Evolutionary conservation across 2,888 invertebrate genomes (phyloP), one percentile per base, ranked within the genome.

Genomic region (Bimastos eiseni): DNA sequence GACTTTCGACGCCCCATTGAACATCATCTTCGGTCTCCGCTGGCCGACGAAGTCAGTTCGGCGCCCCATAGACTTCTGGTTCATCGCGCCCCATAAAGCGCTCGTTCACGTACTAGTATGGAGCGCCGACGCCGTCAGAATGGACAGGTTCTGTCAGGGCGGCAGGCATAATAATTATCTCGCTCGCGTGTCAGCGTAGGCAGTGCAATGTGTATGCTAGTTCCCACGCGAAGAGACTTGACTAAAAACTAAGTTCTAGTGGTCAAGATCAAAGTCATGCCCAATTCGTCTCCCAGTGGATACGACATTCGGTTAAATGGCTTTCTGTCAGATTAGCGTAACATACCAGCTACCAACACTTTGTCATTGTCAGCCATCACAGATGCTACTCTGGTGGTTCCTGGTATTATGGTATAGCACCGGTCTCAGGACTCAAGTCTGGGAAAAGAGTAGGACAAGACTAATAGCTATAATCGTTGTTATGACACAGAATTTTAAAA

Each of bases 1-100:
- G 86, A 37, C 36, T 86, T 86, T 86, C 37, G 36, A 86, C 86
- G 86, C 86, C 86, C 34, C 86, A 37, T 37, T 86, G 86, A 86
- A 37, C 86, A 34, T 86, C 86, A 86, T 21, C 86, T 70, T 70
- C 70, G 30, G 70, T 86, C 86, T 86, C 37, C 36, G 36, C 36
- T 21, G 86, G 34, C 86, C 86, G 86, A 6, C 37, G 5, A 37
- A 86, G 34, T 86, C 70, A 30, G 30, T 70, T 70, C n/a, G 70
- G 70, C n/a, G n/a, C 70, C 70, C 70, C 70, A n/a, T 70, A 70
- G 70, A 70, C 30, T 70, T 70, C 70, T 70, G 70, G 70, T 70
- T 70, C 70, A 70, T 70, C 70, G 70, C 70, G 70, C 70, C 70
- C n/a, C 70, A 70, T 70, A 70, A 70, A 30, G 70, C 70, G n/a